Conservation (phyloP, 2,888 invertebrate genomes). For the Ceriagrion tenellum region DNA sequence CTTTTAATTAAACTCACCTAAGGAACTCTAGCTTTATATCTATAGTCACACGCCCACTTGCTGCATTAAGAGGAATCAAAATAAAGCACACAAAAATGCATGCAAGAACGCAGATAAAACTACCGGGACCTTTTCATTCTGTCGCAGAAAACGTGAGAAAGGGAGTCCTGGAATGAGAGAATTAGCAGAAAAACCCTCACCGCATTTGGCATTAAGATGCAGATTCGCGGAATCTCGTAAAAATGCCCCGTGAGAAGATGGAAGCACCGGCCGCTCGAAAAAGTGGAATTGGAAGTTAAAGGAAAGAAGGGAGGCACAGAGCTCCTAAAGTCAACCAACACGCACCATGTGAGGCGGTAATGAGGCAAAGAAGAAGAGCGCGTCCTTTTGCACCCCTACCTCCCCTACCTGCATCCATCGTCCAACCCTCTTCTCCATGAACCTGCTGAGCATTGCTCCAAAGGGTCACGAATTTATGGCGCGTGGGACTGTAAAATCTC, state of each 20-base stretch:
- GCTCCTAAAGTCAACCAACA: neutral
- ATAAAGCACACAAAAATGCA: neutral
- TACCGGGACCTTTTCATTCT: neutral
- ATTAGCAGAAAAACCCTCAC: neutral
- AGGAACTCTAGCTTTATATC: neutral
- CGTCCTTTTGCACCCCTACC: neutral
- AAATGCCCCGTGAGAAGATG: neutral
- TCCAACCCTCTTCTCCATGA: neutral
- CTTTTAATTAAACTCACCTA: neutral
- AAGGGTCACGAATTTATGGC: slow-evolving; percentile 7
- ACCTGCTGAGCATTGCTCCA: neutral
- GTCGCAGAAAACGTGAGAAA: neutral
- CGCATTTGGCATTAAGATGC: neutral
- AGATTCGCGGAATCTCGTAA: slow-evolving; percentile 13
- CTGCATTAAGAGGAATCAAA: neutral
- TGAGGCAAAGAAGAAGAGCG: neutral
- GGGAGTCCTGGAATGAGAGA: neutral
- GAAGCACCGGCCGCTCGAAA: neutral
- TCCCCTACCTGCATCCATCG: too few species aligned
- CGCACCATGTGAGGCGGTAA: neutral
- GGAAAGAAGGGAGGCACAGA: too few species aligned
- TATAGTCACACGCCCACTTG: neutral
- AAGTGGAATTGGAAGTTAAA: slow-evolving; percentile 2
- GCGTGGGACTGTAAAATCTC: slow-evolving; percentile 29
- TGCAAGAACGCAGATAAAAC: neutral